Evolutionary conservation across 2,113 vertebrate genomes (phyloP), one percentile per base, ranked within the genome.

Genomic region (Dipodomys ordii): DNA sequence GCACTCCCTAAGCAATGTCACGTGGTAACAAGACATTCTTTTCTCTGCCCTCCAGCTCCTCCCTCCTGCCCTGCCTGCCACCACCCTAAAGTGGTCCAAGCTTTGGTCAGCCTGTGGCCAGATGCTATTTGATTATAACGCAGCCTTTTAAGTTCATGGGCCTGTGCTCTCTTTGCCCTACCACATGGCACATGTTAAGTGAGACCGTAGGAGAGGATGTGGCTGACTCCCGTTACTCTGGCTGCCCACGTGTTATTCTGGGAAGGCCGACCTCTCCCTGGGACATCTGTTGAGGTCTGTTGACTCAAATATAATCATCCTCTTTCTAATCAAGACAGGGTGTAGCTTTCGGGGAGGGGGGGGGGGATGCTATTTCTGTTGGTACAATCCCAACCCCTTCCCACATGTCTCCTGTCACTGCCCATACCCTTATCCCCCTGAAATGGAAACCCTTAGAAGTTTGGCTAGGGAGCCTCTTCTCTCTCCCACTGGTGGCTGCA

Each of bases 111-210:
- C 15, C 7, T 0, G 0, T 6, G 19, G 23, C 65, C 53, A 16
- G 22, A 20, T 27, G 20, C 13, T 8, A 1, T 16, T 18, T n/a
- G n/a, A 22, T 18, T 11, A 35, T 13, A n/a, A n/a, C 1, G 3
- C 22, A 69, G 35, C 27, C 5, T 0, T n/a, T 27, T 25, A 57
- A 39, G 25, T 57, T 57, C 18, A 2, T 0, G 23, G 22, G 22
- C 72, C 2, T 1, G 1, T 0, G 30, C 2, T 8, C n/a, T 73
- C 32, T 62, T 35, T 10, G n/a, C 49, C 2, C 3, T 12, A 60
- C 19, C 3, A 10, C 0, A 0, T 12, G 7, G 53, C 53, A 57
- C 53, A 16, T 2, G 85, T 16, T 18, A 2, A 60, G 69, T 0
- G 1, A 44, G 10, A n/a, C 4, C 6, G 32, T 1, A 57, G 32